Base-by-base conservation (phyloP, 2,113 vertebrate species). In the Blennius ocellaris region DNA sequence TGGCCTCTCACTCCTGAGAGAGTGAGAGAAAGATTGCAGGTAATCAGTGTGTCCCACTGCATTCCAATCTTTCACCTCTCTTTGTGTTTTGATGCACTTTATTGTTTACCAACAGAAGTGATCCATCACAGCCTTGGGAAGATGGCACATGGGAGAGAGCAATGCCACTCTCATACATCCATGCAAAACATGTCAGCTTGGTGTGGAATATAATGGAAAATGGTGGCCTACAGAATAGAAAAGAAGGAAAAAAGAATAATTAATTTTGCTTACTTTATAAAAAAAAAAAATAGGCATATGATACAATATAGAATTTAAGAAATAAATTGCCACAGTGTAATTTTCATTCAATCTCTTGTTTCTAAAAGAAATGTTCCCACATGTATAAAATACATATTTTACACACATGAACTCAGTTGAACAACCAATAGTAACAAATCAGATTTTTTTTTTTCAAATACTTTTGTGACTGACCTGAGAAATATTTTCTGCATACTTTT, bases 51-150 rank as follows among this genome's bases (percentile, higher is more conserved):
- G 72, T 51, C 66, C 64, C 61, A 78, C 69, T 78, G 60, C 79
- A 73, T 87, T 87, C 21, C 82, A 79, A 60, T 83, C 61, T 67
- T 50, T 57, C 63, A 57, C 77, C 76, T 66, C 52, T 59, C 67
- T 83, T 69, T 81, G 59, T 63, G 71, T 64, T 71, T 58, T 80
- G 53, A 86, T 73, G 69, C 62, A 78, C 61, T 78, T 73, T 83
- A 72, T 81, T 87, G 74, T 84, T 87, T 86, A 84, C 81, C 41
- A 76, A 78, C 72, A 76, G 47, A 54, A 87, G 53, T 16, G 30
- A 85, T 85, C 81, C 72, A 83, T 83, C 80, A 88, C 79, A 81
- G 84, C 21, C 55, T 57, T 57, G 17, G 49, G 58, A 77, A 59
- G 79, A 78, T 74, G 82, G 72, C 73, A 66, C 8, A 14, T 54